A percentile compares a stretch with the other conserved stretches of the same genome.
Evolutionary conservation across 2,797 vertebrate genomes (phyloP).

Genomic region (Cheirogaleus major): DNA sequence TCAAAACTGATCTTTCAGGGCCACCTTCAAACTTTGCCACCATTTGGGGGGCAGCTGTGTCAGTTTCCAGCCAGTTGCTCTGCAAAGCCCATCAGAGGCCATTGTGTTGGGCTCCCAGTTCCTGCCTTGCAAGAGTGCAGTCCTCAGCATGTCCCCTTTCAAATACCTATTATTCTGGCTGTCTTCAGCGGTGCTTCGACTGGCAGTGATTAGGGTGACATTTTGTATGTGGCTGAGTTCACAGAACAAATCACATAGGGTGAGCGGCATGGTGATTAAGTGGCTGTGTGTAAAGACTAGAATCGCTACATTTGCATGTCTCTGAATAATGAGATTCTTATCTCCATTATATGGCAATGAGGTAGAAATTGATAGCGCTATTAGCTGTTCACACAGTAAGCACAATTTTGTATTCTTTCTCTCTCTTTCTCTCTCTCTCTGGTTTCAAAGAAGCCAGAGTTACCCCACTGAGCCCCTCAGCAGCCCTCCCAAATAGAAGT

Average conservation of each 20-base stretch:
- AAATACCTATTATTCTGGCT: slow-evolving; percentile 9
- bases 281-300: slow-evolving; percentile 44
- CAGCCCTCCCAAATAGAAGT: background rate
- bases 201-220: background rate
- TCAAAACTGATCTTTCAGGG: background rate
- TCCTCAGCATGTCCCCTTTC: slow-evolving; percentile 33
- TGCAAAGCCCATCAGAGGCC: background rate
- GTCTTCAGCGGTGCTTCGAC: background rate
- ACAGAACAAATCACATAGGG: slow-evolving; percentile 51
- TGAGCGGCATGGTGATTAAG: slow-evolving; percentile 35
- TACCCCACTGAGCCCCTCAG: background rate
- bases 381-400: slow-evolving; percentile 53
- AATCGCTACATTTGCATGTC: slow-evolving; percentile 57
- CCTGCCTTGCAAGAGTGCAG: background rate
- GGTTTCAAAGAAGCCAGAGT: slow-evolving; percentile 18
- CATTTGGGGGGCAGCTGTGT: background rate
- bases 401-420: slow-evolving; percentile 35
- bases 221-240: slow-evolving; percentile 55
- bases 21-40: background rate
- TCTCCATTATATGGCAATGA: slow-evolving; percentile 41
- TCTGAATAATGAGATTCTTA: slow-evolving; percentile 62
- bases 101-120: background rate
- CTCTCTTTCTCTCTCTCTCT: background rate
- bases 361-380: slow-evolving; percentile 27
- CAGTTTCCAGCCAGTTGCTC: background rate